Conservation (phyloP, 1,140 invertebrate genomes). For the Zophobas morio region DNA sequence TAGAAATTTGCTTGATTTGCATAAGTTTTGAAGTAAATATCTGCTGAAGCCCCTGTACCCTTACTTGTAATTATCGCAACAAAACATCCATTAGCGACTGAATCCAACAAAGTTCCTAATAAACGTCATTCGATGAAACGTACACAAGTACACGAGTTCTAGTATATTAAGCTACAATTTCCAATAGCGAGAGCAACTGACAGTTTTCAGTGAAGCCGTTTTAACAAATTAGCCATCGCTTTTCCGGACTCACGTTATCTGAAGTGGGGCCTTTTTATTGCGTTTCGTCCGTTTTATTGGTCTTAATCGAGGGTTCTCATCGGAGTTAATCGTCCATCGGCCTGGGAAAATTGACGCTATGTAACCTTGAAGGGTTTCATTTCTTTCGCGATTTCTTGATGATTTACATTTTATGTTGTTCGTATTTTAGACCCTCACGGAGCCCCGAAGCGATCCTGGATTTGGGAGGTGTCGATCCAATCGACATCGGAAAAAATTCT, state of each 20-base stretch:
- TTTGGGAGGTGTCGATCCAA: no score
- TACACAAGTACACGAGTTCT: not conserved
- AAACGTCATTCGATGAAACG: not conserved
- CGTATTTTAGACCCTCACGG: no score
- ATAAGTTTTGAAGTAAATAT: no score
- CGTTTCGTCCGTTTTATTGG: slow-evolving; percentile 33
- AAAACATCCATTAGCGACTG: not conserved
- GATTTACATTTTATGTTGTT: slow-evolving; percentile 14
- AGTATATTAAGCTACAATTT: no score
- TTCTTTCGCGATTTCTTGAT: slow-evolving; percentile 15
- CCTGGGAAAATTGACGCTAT: slow-evolving; percentile 15
- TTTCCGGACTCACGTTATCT: slow-evolving; percentile 27
- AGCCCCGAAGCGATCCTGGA: no score
- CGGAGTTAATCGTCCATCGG: slow-evolving; percentile 34
- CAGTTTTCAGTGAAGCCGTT: slow-evolving; percentile 1
- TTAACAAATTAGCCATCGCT: slow-evolving; percentile 28
- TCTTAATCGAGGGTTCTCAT: slow-evolving; percentile 28
- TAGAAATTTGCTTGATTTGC: no score
- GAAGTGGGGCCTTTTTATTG: slow-evolving; percentile 39
- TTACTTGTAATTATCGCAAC: no score
- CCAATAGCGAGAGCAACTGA: not conserved
- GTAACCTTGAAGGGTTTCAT: slow-evolving; percentile 27
- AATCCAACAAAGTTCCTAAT: not conserved
- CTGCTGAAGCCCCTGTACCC: no score
- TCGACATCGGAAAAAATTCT: no score